Conservation (phyloP, 2,888 invertebrate species). For the Stenolophus ochropezus region DNA sequence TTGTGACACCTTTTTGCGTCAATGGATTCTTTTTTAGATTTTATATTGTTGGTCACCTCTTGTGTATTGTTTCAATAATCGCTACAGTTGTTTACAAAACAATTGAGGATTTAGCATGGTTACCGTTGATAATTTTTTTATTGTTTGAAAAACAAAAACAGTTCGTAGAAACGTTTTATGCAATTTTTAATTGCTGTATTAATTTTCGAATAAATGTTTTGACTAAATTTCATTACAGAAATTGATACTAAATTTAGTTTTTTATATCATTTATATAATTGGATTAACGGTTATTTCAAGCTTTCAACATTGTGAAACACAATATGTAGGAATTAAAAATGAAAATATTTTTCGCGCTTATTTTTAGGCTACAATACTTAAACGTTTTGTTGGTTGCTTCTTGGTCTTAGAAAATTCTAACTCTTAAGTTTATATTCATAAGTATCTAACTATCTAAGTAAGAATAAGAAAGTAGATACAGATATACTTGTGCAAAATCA, state of each 20-base stretch:
- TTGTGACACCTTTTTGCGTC: slow-evolving; percentile 12
- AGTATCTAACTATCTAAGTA: too few species aligned
- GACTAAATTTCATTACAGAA: neutral
- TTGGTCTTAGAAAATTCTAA: too few species aligned
- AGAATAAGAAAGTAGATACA: too few species aligned
- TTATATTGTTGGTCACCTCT: slow-evolving; percentile 20
- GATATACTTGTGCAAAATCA: too few species aligned
- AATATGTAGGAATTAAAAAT: too few species aligned
- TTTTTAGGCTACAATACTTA: too few species aligned
- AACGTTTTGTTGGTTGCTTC: too few species aligned
- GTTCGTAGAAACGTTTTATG: neutral
- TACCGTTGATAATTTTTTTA: slow-evolving; percentile 2
- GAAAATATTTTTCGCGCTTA: too few species aligned
- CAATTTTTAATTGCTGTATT: neutral
- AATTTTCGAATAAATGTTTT: neutral
- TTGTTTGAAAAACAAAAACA: neutral
- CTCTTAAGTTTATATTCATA: too few species aligned
- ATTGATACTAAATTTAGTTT: neutral
- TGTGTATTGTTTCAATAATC: neutral
- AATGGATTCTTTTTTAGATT: slow-evolving; percentile 20
- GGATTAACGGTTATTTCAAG: too few species aligned
- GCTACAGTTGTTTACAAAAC: neutral
- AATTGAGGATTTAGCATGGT: neutral
- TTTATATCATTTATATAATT: neutral
- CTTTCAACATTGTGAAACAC: too few species aligned